Percentiles rank a stretch among this genome's conserved stretches.
phyloP scores from a whole-genome alignment of 2,888 invertebrate genomes.

The Cancer borealis region DNA sequence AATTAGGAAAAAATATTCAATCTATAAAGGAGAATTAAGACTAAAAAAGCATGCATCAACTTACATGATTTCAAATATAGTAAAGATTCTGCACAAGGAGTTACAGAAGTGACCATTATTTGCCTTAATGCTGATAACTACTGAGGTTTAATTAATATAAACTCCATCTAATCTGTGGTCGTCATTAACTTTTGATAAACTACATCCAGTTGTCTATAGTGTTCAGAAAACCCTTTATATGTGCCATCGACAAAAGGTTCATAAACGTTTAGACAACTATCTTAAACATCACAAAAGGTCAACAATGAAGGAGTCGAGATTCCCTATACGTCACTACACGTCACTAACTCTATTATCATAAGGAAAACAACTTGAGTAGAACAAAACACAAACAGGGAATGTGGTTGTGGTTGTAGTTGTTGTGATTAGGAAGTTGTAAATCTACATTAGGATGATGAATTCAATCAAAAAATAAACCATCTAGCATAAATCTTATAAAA shows the following conservation, averaged over 20 bases:
- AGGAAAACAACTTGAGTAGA: conserved; percentile 33
- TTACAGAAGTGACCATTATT: conserved; percentile 42
- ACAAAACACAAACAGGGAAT: conserved; percentile 60
- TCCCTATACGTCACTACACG: conserved; percentile 46
- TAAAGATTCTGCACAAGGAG: conserved; percentile 12
- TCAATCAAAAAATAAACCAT: conserved; percentile 36
- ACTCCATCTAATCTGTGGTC: background rate
- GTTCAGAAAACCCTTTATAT: conserved; percentile 25
- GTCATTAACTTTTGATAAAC: background rate
- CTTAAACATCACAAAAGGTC: conserved; percentile 51
- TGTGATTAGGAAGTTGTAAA: conserved; percentile 5
- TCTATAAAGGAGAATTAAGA: background rate
- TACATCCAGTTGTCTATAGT: conserved; percentile 2
- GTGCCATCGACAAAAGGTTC: background rate
- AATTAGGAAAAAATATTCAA: background rate
- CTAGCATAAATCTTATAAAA: conserved; percentile 34
- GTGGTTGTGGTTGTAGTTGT: background rate
- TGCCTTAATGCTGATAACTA: conserved; percentile 58
- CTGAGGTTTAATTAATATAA: conserved; percentile 52
- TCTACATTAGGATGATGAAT: conserved; percentile 50
- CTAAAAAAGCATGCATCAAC: conserved; percentile 49
- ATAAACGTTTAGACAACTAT: conserved; percentile 2
- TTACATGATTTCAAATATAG: background rate
- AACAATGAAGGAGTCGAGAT: conserved; percentile 59
- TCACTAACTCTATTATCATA: conserved; percentile 43